Base-by-base conservation (phyloP, 2,797 vertebrate species). In the Bovichtus diacanthus region DNA sequence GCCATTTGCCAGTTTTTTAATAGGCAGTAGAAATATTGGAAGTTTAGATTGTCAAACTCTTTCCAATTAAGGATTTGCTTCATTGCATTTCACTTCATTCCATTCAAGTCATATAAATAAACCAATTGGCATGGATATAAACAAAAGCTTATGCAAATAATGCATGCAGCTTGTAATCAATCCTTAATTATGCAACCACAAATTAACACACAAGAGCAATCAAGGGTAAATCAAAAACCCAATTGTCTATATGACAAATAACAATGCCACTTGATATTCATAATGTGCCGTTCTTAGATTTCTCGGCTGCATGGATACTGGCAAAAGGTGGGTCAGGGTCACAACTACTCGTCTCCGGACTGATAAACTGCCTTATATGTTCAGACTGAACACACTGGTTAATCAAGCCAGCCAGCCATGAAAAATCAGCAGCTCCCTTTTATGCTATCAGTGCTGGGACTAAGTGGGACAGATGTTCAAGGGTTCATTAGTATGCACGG, bases 391-490 rank as follows among this genome's bases (percentile, higher is more conserved):
- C 90, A 88, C 85, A 82, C 68, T 77, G 88, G 89, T 89, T 95
- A 91, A 93, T 95, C 91, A 92, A 92, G 85, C 69, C 88, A 91
- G 53, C 88, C 91, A 93, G 90, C 91, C 93, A 82, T 94, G 90
- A 92, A 94, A 83, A 87, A 84, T 85, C 92, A 90, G 88, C 83
- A 64, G 76, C 84, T 74, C 70, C 71, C 85, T 82, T 90, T 92
- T 76, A 76, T 87, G 86, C 91, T 82, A 91, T 90, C 90, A 80
- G 83, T 82, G 88, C 83, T 29, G 78, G 81, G 87, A 89, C 85
- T 86, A 92, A 94, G 91, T 92, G 88, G 89, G 90, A 94, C 95
- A 95, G 95, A 95, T 95, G 95, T 95, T 95, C 90, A 60, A 67
- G 82, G 72, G 78, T 87, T 95, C 94, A 95, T 95, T 95, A 93